Conservation (phyloP, 2,888 invertebrate genomes). For the Lasioglossum vierecki region DNA sequence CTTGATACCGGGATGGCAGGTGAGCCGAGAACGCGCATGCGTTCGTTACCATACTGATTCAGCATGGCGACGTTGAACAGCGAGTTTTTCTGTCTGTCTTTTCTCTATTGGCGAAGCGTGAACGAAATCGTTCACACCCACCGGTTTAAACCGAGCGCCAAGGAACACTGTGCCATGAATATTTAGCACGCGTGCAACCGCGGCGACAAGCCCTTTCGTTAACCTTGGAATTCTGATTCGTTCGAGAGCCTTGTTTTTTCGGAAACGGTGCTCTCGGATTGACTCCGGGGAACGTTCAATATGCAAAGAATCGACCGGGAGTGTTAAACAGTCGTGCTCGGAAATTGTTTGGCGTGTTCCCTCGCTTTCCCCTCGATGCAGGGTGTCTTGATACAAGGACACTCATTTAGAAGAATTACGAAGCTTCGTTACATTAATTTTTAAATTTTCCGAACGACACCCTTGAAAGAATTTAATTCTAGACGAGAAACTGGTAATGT, state of each 20-base stretch:
- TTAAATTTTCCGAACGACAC: background rate
- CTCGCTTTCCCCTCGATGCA: background rate
- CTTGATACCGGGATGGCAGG: conserved; percentile 43
- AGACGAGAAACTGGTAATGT: too few relatives aligned
- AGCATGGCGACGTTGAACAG: conserved; percentile 47
- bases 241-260: background rate
- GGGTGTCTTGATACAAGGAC: background rate
- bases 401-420: background rate
- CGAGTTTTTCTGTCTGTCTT: conserved; percentile 37
- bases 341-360: background rate
- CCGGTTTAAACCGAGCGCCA: background rate
- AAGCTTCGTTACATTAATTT: background rate
- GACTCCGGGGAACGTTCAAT: background rate
- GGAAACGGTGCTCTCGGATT: conserved; percentile 3
- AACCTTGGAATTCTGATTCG: conserved; percentile 22
- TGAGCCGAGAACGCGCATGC: conserved; percentile 39
- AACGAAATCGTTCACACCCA: conserved; percentile 39
- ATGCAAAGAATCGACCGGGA: background rate
- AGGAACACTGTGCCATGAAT: conserved; percentile 33
- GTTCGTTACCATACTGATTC: conserved; percentile 42
- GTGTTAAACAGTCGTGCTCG: background rate
- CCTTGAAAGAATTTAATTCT: too few relatives aligned
- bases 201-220: conserved; percentile 5
- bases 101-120: background rate
- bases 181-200: conserved; percentile 39